Evolutionary conservation across 2,888 invertebrate species (phyloP), one percentile per base, ranked within the genome.

Genomic region (Pseudococcus jackbeardsleyi): DNA sequence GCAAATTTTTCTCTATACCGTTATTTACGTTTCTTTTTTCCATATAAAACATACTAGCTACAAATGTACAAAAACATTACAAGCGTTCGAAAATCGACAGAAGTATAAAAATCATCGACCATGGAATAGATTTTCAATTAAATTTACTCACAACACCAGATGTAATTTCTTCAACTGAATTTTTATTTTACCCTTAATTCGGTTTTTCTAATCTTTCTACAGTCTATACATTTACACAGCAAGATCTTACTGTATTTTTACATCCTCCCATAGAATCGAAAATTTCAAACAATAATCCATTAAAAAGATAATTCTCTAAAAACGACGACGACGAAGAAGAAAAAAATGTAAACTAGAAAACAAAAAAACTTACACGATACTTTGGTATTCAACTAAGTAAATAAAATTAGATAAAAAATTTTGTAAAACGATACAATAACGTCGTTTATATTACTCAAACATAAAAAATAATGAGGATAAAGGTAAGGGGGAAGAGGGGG

Each of bases 311-410:
- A 64, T 64, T 64, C 15, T 22, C 64, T 64, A 64, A 3, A 64
- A 64, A 64, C 64, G 22, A 64, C 19, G 64, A 64, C 59, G n/a
- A 59, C n/a, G n/a, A n/a, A n/a, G 6, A 22, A 64, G 22, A 64
- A 64, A 64, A 64, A 64, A 64, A 64, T 22, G 11, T 22, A 64
- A 22, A 64, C n/a, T 54, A n/a, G 17, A 54, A 54, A 72, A 72
- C 72, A 26, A 15, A 77, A 77, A 77, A 77, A 15, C 79, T 82
- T 82, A 82, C 39, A 33, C 79, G 79, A 82, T 82, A 82, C 79
- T 82, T 82, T 82, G 79, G 79, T 82, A 82, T 46, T 82, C 46
- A 82, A 82, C 33, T 82, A 82, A 9, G 22, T 46, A 77, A 77
- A 77, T 46, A 77, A 77, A 77, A 77, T 33, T 39, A 77, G 39